These are phyloP conservation scores for Motacilla alba DNA, from an alignment of 2,113 vertebrate species.

Conservation along the genomic window DNA sequence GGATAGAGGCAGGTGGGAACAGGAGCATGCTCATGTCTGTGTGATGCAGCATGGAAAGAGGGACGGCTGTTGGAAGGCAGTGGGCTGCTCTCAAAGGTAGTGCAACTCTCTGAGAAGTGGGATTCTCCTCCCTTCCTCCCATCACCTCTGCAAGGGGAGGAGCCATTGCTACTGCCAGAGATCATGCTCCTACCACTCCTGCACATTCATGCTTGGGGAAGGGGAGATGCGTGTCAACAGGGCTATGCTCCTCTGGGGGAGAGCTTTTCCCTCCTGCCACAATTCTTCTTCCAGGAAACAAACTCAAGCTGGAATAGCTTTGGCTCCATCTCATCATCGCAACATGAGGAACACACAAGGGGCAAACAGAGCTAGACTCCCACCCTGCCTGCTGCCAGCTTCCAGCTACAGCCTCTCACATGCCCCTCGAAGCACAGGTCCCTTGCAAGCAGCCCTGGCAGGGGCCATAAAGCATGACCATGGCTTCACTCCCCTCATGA, in stretches of 20 bases:
- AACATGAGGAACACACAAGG: neutral
- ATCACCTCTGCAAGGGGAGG: neutral
- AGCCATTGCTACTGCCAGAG: neutral
- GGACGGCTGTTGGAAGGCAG: accelerated
- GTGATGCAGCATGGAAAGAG: neutral
- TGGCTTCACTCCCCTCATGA: neutral
- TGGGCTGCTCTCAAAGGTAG: neutral
- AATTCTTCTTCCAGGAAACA: neutral
- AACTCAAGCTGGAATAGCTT: neutral
- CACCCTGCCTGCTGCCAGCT: neutral
- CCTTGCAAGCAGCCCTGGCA: neutral
- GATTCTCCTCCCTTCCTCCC: neutral
- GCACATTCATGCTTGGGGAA: neutral
- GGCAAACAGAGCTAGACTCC: neutral
- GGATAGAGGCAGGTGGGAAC: neutral
- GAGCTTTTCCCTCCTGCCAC: neutral
- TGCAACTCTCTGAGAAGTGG: neutral
- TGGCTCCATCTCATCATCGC: accelerated
- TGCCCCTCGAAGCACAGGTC: neutral
- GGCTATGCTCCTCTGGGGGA: neutral
- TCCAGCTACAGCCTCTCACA: neutral
- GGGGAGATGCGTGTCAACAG: accelerated
- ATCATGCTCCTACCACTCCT: neutral
- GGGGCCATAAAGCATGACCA: no score
- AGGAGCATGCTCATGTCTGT: accelerated